Conservation (phyloP, 2,113 vertebrate species). For the Gracilinanus agilis region DNA sequence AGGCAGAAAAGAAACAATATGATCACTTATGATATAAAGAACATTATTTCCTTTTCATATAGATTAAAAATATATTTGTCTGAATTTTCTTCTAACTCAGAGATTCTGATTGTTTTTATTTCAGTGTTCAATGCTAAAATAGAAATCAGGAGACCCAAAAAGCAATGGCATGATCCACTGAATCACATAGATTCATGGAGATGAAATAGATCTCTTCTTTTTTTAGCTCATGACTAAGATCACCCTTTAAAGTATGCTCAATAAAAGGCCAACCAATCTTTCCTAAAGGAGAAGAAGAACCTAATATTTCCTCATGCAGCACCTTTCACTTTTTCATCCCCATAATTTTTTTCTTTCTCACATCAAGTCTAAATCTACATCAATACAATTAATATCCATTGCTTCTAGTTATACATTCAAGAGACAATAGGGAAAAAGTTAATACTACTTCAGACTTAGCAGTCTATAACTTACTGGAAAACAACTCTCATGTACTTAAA, state of each 20-base stretch:
- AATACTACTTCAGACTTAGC: background rate
- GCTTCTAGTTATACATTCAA: background rate
- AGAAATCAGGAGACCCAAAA: background rate
- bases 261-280: background rate
- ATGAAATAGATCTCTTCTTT: background rate
- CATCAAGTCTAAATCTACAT: background rate
- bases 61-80: background rate
- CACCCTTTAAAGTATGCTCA: background rate
- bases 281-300: background rate
- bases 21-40: background rate
- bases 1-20: background rate
- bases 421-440: background rate
- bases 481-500: background rate
- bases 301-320: background rate
- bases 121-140: background rate
- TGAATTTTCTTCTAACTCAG: background rate
- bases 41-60: background rate
- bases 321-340: background rate
- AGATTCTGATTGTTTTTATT: background rate
- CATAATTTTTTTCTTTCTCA: background rate
- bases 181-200: background rate
- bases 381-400: background rate
- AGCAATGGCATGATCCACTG: background rate
- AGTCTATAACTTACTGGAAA: background rate
- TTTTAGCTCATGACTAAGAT: background rate